These are phyloP conservation scores for Dynastes grantii DNA, from an alignment of 2,888 invertebrate species.

Conservation along the genomic window DNA sequence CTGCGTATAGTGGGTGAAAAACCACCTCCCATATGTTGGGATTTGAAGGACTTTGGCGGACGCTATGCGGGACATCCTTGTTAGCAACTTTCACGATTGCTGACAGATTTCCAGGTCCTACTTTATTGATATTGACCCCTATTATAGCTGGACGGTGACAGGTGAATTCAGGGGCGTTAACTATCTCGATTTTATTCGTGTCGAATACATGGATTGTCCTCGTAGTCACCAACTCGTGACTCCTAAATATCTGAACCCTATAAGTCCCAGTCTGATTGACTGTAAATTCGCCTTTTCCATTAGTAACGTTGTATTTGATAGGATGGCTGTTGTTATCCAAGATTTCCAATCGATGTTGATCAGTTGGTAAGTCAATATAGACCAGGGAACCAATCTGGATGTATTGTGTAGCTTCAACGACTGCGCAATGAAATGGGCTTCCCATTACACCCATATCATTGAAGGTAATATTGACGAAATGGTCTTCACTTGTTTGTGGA, in stretches of 20 bases:
- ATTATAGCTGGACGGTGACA: slow-evolving; percentile 88
- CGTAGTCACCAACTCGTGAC: slow-evolving; percentile 65
- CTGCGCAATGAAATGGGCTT: slow-evolving; percentile 88
- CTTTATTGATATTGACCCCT: slow-evolving; percentile 76
- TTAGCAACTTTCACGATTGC: slow-evolving; percentile 88
- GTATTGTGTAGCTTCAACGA: slow-evolving; percentile 80
- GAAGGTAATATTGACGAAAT: slow-evolving; percentile 94
- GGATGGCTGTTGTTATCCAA: slow-evolving; percentile 77
- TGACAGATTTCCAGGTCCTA: slow-evolving; percentile 88
- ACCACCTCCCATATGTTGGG: slow-evolving; percentile 86
- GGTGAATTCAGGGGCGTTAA: slow-evolving; percentile 76
- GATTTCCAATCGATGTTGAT: slow-evolving; percentile 79
- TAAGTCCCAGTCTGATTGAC: slow-evolving; percentile 76
- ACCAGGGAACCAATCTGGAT: slow-evolving; percentile 79
- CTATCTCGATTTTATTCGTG: slow-evolving; percentile 72
- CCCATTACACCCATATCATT: slow-evolving; percentile 94
- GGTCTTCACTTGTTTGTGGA: slow-evolving; percentile 90
- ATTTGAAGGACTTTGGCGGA: slow-evolving; percentile 80
- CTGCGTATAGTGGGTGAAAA: slow-evolving; percentile 90
- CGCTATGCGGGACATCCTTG: slow-evolving; percentile 85
- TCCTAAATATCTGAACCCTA: slow-evolving; percentile 61
- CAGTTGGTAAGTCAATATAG: slow-evolving; percentile 76
- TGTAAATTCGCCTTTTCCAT: slow-evolving; percentile 70
- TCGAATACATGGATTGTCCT: slow-evolving; percentile 81
- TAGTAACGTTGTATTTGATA: slow-evolving; percentile 67